Percentiles rank a stretch among this genome's conserved stretches.
Evolutionary conservation across 2,888 invertebrate genomes (phyloP).

Genomic region (Drosophila lutescens): DNA sequence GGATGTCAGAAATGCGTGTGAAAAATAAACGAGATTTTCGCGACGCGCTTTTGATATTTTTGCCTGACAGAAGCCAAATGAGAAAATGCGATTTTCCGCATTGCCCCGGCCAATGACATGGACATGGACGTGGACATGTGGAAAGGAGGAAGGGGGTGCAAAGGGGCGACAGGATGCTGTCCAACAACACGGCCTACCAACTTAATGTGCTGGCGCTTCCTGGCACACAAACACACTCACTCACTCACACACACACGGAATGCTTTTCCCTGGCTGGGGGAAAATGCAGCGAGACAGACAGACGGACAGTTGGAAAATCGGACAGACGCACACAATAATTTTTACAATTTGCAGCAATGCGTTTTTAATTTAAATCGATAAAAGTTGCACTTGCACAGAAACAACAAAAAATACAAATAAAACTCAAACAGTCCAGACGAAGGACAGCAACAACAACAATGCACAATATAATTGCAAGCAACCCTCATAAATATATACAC

Average conservation of each 20-base stretch:
- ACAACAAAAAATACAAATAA: slow-evolving; percentile 56
- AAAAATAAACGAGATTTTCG: slow-evolving; percentile 79
- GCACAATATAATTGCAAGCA: slow-evolving; percentile 70
- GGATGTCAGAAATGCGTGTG: slow-evolving; percentile 76
- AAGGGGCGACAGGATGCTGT: slow-evolving; percentile 58
- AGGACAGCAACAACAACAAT: slow-evolving; percentile 60
- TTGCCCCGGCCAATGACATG: slow-evolving; percentile 78
- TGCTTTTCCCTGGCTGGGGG: background rate
- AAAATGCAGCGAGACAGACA: slow-evolving; percentile 37
- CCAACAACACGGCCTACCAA: slow-evolving; percentile 65
- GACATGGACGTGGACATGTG: slow-evolving; percentile 50
- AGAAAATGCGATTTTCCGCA: slow-evolving; percentile 79
- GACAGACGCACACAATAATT: slow-evolving; percentile 61
- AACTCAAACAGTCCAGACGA: slow-evolving; percentile 57
- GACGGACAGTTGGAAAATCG: slow-evolving; percentile 8
- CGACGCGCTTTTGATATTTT: slow-evolving; percentile 76
- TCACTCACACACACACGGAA: slow-evolving; percentile 44
- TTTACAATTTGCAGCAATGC: slow-evolving; percentile 79
- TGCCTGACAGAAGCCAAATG: slow-evolving; percentile 79
- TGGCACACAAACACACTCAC: slow-evolving; percentile 51
- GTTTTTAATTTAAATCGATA: slow-evolving; percentile 78
- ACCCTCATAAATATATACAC: slow-evolving; percentile 30
- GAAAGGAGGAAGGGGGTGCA: background rate
- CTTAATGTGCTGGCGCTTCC: slow-evolving; percentile 77
- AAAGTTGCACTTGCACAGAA: slow-evolving; percentile 75